A percentile compares a stretch with the other conserved stretches of the same genome.
Conservation (phyloP, 2,888 invertebrate species). For the Drosophila demipolita region DNA sequence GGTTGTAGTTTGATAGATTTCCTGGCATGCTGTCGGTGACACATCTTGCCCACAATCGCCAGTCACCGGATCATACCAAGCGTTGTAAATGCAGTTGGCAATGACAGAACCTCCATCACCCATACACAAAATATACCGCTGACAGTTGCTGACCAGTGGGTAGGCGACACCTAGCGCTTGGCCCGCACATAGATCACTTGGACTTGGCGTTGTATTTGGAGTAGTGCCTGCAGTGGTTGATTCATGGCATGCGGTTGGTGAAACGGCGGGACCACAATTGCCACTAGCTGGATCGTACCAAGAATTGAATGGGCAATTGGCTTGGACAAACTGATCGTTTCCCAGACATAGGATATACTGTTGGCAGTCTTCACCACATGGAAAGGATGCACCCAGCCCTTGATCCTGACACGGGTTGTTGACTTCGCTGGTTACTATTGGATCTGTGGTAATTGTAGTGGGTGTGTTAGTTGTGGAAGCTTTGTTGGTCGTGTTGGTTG, state of each 20-base stretch:
- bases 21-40: conserved; percentile 57
- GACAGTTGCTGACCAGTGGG: conserved; percentile 58
- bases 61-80: conserved; percentile 65
- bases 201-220: conserved; percentile 14
- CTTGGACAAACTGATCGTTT: conserved; percentile 40
- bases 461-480: background rate
- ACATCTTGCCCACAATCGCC: conserved; percentile 66
- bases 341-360: conserved; percentile 65
- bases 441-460: background rate
- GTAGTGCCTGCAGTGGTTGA: conserved; percentile 32
- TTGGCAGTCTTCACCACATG: conserved; percentile 41
- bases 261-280: conserved; percentile 62
- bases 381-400: conserved; percentile 37
- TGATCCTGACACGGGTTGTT: conserved; percentile 10
- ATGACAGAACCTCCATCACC: conserved; percentile 45
- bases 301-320: conserved; percentile 58
- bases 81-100: conserved; percentile 61
- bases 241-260: conserved; percentile 58
- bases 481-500: background rate
- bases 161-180: conserved; percentile 45
- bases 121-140: conserved; percentile 64
- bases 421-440: background rate
- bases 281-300: conserved; percentile 67
- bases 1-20: background rate
- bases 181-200: conserved; percentile 45